Evolutionary conservation across 2,888 invertebrate species (phyloP), one percentile per base, ranked within the genome.

Genomic region (Hetaerina titia): DNA sequence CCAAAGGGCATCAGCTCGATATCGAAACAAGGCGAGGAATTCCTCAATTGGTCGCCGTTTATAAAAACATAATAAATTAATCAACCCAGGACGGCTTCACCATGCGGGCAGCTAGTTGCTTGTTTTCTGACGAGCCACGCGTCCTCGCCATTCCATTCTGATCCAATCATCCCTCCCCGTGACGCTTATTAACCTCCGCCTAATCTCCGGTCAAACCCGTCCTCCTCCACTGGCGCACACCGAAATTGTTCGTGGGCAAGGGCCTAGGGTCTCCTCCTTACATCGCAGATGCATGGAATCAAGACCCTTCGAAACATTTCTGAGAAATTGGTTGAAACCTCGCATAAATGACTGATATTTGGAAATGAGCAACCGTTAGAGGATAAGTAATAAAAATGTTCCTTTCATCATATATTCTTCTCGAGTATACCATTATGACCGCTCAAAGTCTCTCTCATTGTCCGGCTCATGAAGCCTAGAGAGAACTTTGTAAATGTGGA

Each of bases 51-150:
- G 81, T 31, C 31, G 31, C 25, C 31, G 25, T 81, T 81, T 13
- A 31, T 31, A 31, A 22, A 11, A 31, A 13, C 81, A 81, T 81
- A 81, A 81, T 81, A 81, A 81, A 81, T 81, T 81, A 81, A 31
- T 81, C 31, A 81, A 31, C 13, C 31, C 31, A 31, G 11, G 81
- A 31, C 81, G 31, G 11, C 25, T 81, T 31, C 81, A 81, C 81
- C 25, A 81, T 81, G 81, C 81, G 81, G 81, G 8, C 81, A 81
- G 81, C 31, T 81, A 81, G 81, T 81, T 25, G 9, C 11, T 81
- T 81, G 81, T 81, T 81, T 81, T 81, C 81, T 81, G 25, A 81
- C 31, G 81, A 31, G 81, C 25, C 81, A 81, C 81, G 81, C 81
- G 81, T 81, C 81, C 81, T 81, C 81, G 25, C 81, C 81, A 25